A percentile compares a stretch with the other conserved stretches of the same genome.
phyloP scores from a whole-genome alignment of 1,140 invertebrate genomes.

The Amyelois transitella region DNA sequence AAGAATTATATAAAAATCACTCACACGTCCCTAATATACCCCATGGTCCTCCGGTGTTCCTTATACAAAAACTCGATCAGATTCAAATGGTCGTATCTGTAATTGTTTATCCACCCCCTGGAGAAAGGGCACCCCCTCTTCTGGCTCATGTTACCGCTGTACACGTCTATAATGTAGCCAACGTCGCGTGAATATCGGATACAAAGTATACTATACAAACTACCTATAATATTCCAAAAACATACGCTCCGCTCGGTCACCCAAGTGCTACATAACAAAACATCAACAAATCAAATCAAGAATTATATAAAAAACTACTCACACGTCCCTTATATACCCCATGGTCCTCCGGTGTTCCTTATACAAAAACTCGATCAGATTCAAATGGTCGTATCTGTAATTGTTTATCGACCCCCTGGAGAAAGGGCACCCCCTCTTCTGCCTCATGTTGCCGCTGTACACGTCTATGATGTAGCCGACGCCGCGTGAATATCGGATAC shows the following conservation, averaged over 20 bases:
- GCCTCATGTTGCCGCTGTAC: neutral
- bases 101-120: neutral
- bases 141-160: too few relatives aligned
- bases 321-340: slow-evolving; percentile 35
- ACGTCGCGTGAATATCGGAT: too few relatives aligned
- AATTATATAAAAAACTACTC: slow-evolving; percentile 6
- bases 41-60: slow-evolving; percentile 32
- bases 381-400: neutral
- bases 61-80: slow-evolving; percentile 33
- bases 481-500: too few relatives aligned
- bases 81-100: neutral
- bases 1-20: neutral
- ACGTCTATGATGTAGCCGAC: too few relatives aligned
- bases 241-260: too few relatives aligned
- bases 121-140: neutral
- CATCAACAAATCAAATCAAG: neutral
- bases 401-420: neutral
- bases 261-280: neutral
- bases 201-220: too few relatives aligned
- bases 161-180: too few relatives aligned
- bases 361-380: slow-evolving; percentile 30
- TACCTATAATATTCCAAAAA: too few relatives aligned
- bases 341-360: slow-evolving; percentile 31
- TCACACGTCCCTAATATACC: slow-evolving; percentile 34
- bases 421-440: neutral